Percentiles rank a stretch among this genome's conserved stretches.
These are phyloP conservation scores for Campylorhamphus procurvoides DNA, from an alignment of 2,113 vertebrate species.

Conservation along the genomic window DNA sequence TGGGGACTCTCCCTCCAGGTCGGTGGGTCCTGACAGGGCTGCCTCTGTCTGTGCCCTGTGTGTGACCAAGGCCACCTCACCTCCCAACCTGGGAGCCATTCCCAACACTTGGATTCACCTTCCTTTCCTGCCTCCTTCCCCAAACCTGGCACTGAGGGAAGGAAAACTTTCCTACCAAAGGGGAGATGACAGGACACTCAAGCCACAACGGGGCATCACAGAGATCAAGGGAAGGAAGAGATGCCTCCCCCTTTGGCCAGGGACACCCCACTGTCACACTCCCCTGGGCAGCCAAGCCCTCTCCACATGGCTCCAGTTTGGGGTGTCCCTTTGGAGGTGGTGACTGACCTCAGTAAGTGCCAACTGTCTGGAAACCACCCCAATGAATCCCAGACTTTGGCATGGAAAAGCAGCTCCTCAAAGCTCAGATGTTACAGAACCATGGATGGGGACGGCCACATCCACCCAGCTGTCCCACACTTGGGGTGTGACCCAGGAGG, in stretches of 20 bases:
- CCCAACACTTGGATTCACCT: accelerated
- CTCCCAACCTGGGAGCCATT: accelerated
- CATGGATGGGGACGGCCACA: not conserved
- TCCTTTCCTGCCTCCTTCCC: not conserved
- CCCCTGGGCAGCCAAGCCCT: not conserved
- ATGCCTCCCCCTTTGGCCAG: not conserved
- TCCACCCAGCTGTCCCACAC: not conserved
- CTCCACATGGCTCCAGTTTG: not conserved
- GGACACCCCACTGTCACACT: too few species aligned
- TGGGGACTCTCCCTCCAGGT: not conserved
- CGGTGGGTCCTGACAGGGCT: not conserved
- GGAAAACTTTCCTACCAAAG: not conserved
- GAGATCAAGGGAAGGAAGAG: not conserved
- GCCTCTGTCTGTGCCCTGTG: accelerated
- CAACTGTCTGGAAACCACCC: not conserved
- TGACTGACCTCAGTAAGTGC: not conserved
- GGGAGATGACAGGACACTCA: too few species aligned
- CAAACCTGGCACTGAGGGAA: not conserved
- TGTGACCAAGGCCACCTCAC: not conserved
- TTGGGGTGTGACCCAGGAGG: not conserved
- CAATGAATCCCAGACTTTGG: not conserved
- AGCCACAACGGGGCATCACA: accelerated
- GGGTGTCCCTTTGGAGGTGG: not conserved
- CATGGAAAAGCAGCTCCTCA: not conserved
- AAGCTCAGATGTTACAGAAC: not conserved